Conservation (phyloP, 2,888 invertebrate genomes). For the Tachina lurida region DNA sequence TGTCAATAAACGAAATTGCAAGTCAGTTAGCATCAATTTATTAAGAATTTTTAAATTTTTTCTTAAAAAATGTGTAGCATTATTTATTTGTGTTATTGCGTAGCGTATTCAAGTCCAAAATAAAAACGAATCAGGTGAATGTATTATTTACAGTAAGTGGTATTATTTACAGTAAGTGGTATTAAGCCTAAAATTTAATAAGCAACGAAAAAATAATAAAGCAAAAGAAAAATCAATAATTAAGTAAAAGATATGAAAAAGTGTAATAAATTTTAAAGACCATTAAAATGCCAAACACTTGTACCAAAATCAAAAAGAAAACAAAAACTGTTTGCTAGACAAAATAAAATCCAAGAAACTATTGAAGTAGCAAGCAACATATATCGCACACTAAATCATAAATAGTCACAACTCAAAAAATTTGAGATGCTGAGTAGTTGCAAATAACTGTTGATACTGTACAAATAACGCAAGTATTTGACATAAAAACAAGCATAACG, state of each 20-base stretch:
- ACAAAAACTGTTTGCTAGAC: constrained; percentile 3
- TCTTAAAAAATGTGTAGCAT: too few relatives aligned
- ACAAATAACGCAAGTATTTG: too few relatives aligned
- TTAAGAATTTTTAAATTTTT: too few relatives aligned
- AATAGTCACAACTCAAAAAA: too few relatives aligned
- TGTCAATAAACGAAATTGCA: too few relatives aligned
- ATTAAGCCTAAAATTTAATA: constrained; percentile 19
- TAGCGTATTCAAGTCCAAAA: not conserved
- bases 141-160: constrained; percentile 22
- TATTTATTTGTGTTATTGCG: not conserved
- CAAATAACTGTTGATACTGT: too few relatives aligned
- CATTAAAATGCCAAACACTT: constrained; percentile 44
- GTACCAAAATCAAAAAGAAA: constrained; percentile 23
- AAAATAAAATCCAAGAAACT: constrained; percentile 4
- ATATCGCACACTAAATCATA: too few relatives aligned
- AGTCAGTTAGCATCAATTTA: too few relatives aligned
- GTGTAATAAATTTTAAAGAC: constrained; percentile 53
- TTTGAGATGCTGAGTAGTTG: too few relatives aligned
- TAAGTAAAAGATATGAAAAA: constrained; percentile 22
- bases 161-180: not conserved
- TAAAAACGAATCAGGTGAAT: constrained; percentile 5
- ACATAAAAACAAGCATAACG: too few relatives aligned
- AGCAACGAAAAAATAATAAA: not conserved
- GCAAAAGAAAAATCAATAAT: constrained; percentile 25
- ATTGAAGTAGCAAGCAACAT: not conserved